These are phyloP conservation scores for Thalassophryne amazonica DNA, from an alignment of 2,797 vertebrate genomes.

Conservation along the genomic window DNA sequence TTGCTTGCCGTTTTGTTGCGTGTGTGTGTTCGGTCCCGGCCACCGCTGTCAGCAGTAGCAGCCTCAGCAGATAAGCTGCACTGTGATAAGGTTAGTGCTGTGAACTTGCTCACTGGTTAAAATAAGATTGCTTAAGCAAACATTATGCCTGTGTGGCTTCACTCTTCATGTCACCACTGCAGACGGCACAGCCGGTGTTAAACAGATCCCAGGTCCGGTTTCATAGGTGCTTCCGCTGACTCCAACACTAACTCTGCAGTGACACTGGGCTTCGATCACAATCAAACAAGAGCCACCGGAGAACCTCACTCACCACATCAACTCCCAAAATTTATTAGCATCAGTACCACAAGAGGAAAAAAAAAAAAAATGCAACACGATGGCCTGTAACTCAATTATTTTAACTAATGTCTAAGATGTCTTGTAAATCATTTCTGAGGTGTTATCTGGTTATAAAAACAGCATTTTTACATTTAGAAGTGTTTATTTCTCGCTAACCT, in stretches of 20 bases:
- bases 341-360: no score
- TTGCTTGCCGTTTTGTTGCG: not conserved
- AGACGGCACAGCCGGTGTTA: not conserved
- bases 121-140: slow-evolving; percentile 53
- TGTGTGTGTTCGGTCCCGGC: slow-evolving; percentile 1
- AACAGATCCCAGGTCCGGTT: slow-evolving; percentile 11
- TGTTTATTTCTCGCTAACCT: no score
- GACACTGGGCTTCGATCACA: not conserved
- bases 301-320: no score
- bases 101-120: slow-evolving; percentile 48
- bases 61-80: slow-evolving; percentile 13
- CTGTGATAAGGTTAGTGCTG: slow-evolving; percentile 33
- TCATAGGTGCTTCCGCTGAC: not conserved
- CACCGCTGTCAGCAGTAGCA: slow-evolving; percentile 1
- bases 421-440: no score
- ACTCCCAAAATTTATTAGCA: no score
- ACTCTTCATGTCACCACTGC: slow-evolving; percentile 21
- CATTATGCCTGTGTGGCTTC: slow-evolving; percentile 18
- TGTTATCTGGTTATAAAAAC: no score
- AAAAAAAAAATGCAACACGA: no score
- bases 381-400: no score
- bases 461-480: no score
- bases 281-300: no score
- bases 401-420: no score
- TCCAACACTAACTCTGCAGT: not conserved